phyloP scores from a whole-genome alignment of 2,113 vertebrate species.

The Peromyscus californicus region DNA sequence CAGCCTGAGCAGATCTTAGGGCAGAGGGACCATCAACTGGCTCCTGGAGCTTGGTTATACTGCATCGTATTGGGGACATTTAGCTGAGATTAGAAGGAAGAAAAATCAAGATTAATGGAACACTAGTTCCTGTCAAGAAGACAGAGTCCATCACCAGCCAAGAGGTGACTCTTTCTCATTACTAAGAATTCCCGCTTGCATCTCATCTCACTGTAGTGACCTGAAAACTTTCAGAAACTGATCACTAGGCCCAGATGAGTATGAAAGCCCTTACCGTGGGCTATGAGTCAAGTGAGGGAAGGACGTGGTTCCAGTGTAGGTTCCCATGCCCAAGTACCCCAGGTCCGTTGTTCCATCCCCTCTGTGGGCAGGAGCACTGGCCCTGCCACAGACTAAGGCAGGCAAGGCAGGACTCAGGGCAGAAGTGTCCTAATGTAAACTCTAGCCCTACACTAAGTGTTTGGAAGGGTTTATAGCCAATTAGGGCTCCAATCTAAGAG shows the following conservation, averaged over 20 bases:
- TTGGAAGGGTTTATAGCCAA: neutral
- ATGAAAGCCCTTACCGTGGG: neutral
- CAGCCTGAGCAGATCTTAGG: neutral
- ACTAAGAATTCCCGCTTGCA: neutral
- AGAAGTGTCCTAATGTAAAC: neutral
- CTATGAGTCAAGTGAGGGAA: neutral
- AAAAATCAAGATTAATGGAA: slow-evolving; percentile 60
- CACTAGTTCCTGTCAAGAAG: slow-evolving; percentile 18
- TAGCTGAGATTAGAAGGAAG: slow-evolving; percentile 45
- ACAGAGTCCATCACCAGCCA: neutral
- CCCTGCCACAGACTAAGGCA: neutral
- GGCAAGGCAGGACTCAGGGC: neutral
- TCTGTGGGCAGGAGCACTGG: neutral
- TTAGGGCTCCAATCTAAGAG: neutral
- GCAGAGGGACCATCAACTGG: neutral
- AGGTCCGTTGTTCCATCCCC: neutral
- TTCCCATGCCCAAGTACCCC: accelerated
- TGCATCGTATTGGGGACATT: neutral
- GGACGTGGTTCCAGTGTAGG: neutral
- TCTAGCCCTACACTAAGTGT: neutral
- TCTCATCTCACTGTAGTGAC: neutral
- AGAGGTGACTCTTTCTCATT: neutral
- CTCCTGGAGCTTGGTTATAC: slow-evolving; percentile 49
- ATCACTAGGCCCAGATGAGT: neutral
- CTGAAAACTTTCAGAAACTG: neutral